phyloP scores from a whole-genome alignment of 2,113 vertebrate species.

The Spheniscus mendiculus region DNA sequence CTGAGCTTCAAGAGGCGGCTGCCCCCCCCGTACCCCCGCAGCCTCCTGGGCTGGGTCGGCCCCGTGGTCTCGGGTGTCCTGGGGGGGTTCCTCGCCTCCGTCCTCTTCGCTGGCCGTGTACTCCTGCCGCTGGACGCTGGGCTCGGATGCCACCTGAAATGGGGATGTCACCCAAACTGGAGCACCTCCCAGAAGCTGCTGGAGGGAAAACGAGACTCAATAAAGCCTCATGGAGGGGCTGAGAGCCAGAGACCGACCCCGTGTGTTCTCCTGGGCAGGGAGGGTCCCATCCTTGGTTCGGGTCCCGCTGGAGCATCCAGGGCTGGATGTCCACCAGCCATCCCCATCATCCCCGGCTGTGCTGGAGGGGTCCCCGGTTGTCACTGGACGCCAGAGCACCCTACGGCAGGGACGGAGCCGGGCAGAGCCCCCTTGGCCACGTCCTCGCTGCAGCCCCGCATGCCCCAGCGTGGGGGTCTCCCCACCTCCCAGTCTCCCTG shows the following conservation, averaged over 20 bases:
- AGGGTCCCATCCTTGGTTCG: rapidly evolving
- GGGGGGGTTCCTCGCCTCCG: slow-evolving; percentile 73
- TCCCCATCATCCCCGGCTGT: rapidly evolving
- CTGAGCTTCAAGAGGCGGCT: slow-evolving; percentile 71
- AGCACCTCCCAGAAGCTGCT: neutral
- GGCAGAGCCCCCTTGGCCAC: neutral
- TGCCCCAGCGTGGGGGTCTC: neutral
- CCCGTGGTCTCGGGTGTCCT: slow-evolving; percentile 78
- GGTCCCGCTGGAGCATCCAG: neutral
- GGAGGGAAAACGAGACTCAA: rapidly evolving
- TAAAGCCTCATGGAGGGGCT: neutral
- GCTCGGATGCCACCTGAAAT: neutral
- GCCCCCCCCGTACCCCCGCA: slow-evolving; percentile 57
- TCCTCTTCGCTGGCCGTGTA: slow-evolving; percentile 3
- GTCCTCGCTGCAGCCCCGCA: neutral
- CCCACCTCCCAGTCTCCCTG: neutral
- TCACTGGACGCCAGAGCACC: neutral
- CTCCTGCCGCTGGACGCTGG: slow-evolving; percentile 19
- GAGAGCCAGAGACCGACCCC: rapidly evolving
- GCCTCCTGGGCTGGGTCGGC: slow-evolving; percentile 57
- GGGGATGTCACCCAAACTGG: rapidly evolving
- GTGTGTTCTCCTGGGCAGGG: neutral
- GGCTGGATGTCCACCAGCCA: neutral
- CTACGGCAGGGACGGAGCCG: neutral
- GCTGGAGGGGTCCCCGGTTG: neutral